Evolutionary conservation across 2,888 invertebrate species (phyloP).

Genomic region (Sympetrum striolatum): DNA sequence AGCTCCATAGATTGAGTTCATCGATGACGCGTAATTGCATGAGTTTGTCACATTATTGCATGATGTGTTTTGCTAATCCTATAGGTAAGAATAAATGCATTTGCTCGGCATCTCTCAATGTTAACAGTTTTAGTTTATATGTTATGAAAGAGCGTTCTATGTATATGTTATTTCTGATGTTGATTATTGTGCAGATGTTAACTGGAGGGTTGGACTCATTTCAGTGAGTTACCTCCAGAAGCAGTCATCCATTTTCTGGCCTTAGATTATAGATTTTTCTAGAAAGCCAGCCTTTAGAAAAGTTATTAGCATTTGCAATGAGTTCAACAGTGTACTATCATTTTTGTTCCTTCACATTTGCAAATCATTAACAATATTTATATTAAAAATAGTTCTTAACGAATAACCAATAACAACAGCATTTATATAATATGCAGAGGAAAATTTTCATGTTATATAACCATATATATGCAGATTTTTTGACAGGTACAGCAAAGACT

Average conservation of each 20-base stretch:
- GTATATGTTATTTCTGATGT: background rate
- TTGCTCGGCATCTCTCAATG: background rate
- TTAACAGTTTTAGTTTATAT: background rate
- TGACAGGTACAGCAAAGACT: background rate
- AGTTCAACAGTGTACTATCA: background rate
- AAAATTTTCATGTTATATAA: background rate
- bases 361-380: background rate
- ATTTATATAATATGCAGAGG: background rate
- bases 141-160: background rate
- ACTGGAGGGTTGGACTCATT: background rate
- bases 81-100: background rate
- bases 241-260: background rate
- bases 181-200: background rate
- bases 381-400: background rate
- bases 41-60: background rate
- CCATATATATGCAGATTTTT: background rate
- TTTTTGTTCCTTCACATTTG: background rate
- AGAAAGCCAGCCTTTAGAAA: background rate
- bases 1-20: background rate
- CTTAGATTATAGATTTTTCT: background rate
- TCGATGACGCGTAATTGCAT: background rate
- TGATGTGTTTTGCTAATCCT: background rate
- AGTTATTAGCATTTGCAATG: background rate
- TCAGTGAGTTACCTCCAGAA: background rate
- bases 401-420: background rate